Conservation (phyloP, 92 coral and sea anemone species). For the Paramuricea clavata region DNA sequence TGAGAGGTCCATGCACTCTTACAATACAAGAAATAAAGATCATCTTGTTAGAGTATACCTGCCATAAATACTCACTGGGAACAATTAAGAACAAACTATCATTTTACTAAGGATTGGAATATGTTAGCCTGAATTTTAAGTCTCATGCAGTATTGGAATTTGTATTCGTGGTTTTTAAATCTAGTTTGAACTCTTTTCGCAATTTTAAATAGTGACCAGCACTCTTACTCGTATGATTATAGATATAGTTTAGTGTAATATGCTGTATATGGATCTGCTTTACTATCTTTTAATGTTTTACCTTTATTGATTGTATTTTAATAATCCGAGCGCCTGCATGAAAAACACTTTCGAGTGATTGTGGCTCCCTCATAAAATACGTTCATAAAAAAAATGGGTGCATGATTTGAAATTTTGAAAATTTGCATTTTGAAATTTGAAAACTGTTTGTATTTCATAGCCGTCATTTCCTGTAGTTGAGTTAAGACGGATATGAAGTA, state of each 20-base stretch:
- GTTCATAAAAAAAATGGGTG: not conserved
- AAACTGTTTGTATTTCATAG: too few species aligned
- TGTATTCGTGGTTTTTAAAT: not conserved
- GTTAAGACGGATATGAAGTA: too few species aligned
- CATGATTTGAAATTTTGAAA: too few species aligned
- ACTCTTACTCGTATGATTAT: too few species aligned
- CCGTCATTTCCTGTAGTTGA: too few species aligned
- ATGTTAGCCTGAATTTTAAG: not conserved
- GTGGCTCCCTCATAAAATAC: not conserved
- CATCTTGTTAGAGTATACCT: not conserved
- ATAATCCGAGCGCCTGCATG: not conserved
- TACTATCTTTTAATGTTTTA: not conserved
- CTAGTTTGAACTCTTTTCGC: too few species aligned
- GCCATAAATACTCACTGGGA: conserved; percentile 1
- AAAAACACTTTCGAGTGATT: not conserved
- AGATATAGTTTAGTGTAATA: too few species aligned
- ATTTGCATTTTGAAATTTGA: too few species aligned
- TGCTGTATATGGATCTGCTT: too few species aligned
- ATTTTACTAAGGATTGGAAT: conserved; percentile 2
- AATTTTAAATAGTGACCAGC: not conserved
- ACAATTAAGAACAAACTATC: not conserved
- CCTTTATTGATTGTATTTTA: too few species aligned
- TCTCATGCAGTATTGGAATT: not conserved
- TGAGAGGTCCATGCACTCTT: not conserved
- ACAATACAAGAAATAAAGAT: not conserved